A percentile compares a stretch with the other conserved stretches of the same genome.
Conservation (phyloP, 2,888 invertebrate species). For the Drepanosiphum platanoidis region DNA sequence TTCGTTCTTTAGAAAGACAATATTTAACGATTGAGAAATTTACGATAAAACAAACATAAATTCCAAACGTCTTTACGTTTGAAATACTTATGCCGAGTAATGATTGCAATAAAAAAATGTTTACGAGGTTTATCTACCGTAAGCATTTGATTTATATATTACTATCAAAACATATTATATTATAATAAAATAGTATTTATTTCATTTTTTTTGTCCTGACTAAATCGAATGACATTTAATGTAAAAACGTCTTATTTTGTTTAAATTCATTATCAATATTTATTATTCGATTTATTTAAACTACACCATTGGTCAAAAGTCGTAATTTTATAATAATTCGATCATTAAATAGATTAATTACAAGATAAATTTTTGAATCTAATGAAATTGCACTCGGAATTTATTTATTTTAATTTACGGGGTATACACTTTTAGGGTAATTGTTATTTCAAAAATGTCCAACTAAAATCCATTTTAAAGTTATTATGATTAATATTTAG, state of each 20-base stretch:
- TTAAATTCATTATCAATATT: background rate
- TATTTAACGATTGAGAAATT: too few species aligned
- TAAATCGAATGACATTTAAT: too few species aligned
- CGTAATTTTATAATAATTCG: background rate
- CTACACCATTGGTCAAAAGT: background rate
- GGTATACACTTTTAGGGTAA: background rate
- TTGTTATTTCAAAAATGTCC: background rate
- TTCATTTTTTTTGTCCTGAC: too few species aligned
- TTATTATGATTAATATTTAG: background rate
- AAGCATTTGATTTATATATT: too few species aligned
- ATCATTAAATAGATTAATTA: background rate
- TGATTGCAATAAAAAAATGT: too few species aligned
- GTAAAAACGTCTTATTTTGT: background rate
- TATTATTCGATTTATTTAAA: background rate
- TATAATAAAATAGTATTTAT: too few species aligned
- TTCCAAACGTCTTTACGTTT: slow-evolving; percentile 4
- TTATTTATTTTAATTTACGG: background rate
- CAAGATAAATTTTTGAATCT: background rate
- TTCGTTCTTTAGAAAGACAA: too few species aligned
- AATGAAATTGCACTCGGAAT: too few species aligned
- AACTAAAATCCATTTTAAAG: background rate
- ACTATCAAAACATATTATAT: too few species aligned
- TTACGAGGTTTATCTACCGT: too few species aligned
- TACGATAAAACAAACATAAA: slow-evolving; percentile 28
- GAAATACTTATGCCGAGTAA: background rate